Evolutionary conservation across 2,797 vertebrate species (phyloP), one percentile per base, ranked within the genome.

Genomic region (Enteromius mattozi): DNA sequence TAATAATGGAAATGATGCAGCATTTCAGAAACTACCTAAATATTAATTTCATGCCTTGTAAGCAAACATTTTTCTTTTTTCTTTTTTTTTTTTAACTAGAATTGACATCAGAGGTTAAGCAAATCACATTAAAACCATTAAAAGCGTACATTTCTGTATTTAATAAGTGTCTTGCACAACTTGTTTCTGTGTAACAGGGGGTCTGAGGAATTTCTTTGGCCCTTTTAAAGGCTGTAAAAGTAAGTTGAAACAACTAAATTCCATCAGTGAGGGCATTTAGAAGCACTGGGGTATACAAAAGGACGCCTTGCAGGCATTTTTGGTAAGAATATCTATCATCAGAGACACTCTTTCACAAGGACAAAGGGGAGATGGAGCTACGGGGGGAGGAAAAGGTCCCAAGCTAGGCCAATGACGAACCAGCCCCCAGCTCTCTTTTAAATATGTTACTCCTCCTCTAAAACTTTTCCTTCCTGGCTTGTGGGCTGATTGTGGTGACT

Each of bases 391-490:
- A 89, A 92, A 69, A 91, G 92, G 92, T 92, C 92, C 89, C 89
- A 86, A 82, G 74, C 84, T 82, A 85, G 90, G 90, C 69, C 93
- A 94, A 92, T 94, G 68, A 91, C 63, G 76, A 89, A 84, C 91
- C 88, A 65, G 88, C 90, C 86, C 88, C 75, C 79, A 81, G 86
- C 91, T 88, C 87, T 90, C 89, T 93, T 54, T 88, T 30, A 90
- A 94, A 93, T 92, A 92, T 87, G 88, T 85, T 90, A 92, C 93
- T 92, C 92, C 94, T 94, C 94, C 90, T 92, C 91, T 88, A 37
- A 27, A 82, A 93, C 88, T 92, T 92, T 91, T 84, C 92, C 89
- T 74, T 19, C 59, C 85, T 89, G 90, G 85, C 87, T 91, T 70
- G 86, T 88, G 85, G 86, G 91, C 91, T 90, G 91, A 89, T 91